A percentile compares a stretch with the other conserved stretches of the same genome.
These are phyloP conservation scores for Parnassius apollo DNA, from an alignment of 2,888 invertebrate species.

Conservation along the genomic window DNA sequence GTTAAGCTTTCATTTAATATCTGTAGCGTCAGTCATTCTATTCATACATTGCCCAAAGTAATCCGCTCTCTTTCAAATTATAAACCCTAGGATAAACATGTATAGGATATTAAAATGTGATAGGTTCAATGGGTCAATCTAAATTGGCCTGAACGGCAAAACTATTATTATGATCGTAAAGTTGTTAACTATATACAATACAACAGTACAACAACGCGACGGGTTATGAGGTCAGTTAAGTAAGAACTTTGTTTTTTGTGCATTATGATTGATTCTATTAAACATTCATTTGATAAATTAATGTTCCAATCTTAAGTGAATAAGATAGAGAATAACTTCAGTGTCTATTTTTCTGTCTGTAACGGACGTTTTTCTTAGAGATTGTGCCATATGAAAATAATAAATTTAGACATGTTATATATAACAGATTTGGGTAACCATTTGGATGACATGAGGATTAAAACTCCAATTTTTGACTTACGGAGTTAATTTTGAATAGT, in stretches of 20 bases:
- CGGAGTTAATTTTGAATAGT: no score
- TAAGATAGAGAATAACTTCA: no score
- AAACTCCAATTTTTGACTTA: no score
- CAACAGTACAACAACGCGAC: conserved; percentile 55
- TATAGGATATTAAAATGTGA: conserved; percentile 22
- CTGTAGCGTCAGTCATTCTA: conserved; percentile 16
- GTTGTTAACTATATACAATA: conserved; percentile 47
- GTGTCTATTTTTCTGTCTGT: no score
- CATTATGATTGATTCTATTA: conserved; percentile 38
- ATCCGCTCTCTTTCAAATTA: conserved; percentile 17
- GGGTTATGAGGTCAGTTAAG: conserved; percentile 58
- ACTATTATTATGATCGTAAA: conserved; percentile 46
- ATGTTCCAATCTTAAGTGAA: no score
- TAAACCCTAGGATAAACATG: conserved; percentile 11
- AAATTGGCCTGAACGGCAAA: conserved; percentile 29
- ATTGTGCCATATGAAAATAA: no score
- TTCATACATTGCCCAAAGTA: conserved; percentile 23
- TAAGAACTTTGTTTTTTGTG: conserved; percentile 50
- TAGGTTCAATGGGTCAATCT: conserved; percentile 29
- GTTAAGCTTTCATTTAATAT: conserved; percentile 18
- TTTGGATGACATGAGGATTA: no score
- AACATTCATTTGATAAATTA: conserved; percentile 16
- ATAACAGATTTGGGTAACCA: no score
- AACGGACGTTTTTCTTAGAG: no score
- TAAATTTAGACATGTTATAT: no score